Percentiles rank a stretch among this genome's conserved stretches.
Evolutionary conservation across 2,888 invertebrate species (phyloP).

Genomic region (Macrophya alboannulata): DNA sequence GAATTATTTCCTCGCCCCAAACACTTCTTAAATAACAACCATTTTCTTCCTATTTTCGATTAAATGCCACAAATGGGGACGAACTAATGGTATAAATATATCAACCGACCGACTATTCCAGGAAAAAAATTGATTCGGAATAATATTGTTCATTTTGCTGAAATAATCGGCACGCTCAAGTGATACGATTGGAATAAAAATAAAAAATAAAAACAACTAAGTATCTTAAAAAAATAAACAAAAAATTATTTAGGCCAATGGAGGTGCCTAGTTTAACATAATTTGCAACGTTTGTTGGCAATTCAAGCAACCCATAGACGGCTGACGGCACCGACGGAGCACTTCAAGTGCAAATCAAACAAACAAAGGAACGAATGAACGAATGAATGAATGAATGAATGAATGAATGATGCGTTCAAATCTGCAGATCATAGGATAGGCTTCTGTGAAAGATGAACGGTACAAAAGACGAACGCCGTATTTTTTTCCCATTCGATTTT

Average conservation of each 20-base stretch:
- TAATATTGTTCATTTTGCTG: background rate
- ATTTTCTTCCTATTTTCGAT: slow-evolving; percentile 62
- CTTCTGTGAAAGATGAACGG: background rate
- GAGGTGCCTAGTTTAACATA: slow-evolving; percentile 54
- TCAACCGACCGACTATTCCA: slow-evolving; percentile 25
- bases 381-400: too few species aligned
- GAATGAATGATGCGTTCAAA: background rate
- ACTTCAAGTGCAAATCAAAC: slow-evolving; percentile 22
- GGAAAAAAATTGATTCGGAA: background rate
- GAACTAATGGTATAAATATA: slow-evolving; percentile 55
- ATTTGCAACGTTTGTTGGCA: slow-evolving; percentile 15
- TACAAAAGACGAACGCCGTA: slow-evolving; percentile 23
- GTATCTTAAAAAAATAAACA: slow-evolving; percentile 68
- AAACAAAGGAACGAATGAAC: background rate
- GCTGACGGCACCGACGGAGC: slow-evolving; percentile 43
- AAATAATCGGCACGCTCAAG: slow-evolving; percentile 30
- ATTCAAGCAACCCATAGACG: slow-evolving; percentile 40
- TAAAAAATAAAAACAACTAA: background rate
- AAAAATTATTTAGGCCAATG: slow-evolving; percentile 62
- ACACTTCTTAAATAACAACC: slow-evolving; percentile 68
- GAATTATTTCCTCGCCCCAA: slow-evolving; percentile 68
- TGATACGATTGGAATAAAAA: background rate
- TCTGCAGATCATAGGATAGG: background rate
- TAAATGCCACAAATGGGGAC: slow-evolving; percentile 71
- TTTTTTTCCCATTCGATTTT: slow-evolving; percentile 30